Conservation (phyloP, 2,113 vertebrate species). For the Campylorhamphus procurvoides region DNA sequence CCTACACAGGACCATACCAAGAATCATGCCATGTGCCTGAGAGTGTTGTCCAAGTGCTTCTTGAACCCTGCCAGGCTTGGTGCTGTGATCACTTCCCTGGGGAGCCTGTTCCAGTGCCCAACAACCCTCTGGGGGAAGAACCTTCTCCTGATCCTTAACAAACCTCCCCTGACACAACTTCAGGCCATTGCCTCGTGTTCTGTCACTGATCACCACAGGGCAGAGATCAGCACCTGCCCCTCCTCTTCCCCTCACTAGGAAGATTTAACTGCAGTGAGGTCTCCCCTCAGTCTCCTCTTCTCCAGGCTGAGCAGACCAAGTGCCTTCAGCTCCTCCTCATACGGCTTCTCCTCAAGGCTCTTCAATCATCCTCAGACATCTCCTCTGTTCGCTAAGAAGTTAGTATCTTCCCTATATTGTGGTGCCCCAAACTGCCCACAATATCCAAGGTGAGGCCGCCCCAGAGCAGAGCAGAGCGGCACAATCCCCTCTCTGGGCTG, state of each 20-base stretch:
- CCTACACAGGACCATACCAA: not conserved
- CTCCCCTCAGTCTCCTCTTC: not conserved
- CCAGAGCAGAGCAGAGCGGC: accelerated
- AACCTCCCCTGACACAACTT: not conserved
- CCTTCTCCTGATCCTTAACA: not conserved
- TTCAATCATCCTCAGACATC: not conserved
- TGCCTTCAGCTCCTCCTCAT: accelerated
- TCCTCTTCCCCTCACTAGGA: accelerated
- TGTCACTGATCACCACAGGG: not conserved
- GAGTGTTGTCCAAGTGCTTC: not conserved
- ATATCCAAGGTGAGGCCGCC: accelerated
- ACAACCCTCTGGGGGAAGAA: not conserved
- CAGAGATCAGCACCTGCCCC: not conserved
- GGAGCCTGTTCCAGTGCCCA: not conserved
- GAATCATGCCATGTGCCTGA: not conserved
- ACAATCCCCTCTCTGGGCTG: too few species aligned
- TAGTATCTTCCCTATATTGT: too few species aligned
- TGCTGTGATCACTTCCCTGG: not conserved
- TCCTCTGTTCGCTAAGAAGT: not conserved
- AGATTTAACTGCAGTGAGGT: not conserved
- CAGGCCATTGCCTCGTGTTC: not conserved
- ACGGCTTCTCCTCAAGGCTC: not conserved
- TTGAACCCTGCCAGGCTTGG: not conserved
- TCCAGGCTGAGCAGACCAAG: not conserved
- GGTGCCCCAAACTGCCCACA: not conserved